Base-by-base conservation (phyloP, 2,797 vertebrate genomes). In the Acomys russatus region DNA sequence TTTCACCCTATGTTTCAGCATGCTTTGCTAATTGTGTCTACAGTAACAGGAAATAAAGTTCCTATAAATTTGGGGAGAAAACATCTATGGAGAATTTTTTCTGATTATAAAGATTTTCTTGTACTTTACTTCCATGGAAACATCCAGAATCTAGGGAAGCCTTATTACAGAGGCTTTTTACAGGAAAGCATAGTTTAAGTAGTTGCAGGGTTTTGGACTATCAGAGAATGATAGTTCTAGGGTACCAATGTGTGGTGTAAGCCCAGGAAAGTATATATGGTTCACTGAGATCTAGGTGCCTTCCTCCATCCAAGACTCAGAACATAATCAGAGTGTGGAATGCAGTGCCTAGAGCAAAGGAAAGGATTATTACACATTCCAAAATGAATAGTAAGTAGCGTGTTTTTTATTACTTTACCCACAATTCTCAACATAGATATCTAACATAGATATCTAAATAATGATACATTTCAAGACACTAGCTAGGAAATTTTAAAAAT, bases 181-280 rank as follows among this genome's bases (percentile, higher is more conserved):
- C 2, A 61, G 83, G 7, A 25, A 94, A 79, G 3, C 4, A 71
- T 6, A 61, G 17, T 61, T 64, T 12, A 49, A 33, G 8, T 38
- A 79, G 64, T 38, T 76, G 2, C 14, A 76, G 33, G n/a, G 3
- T 33, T 74, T 90, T 70, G n/a, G 14, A 59, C 83, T 64, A 93
- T 59, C 25, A 64, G 6, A 86, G 23, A 88, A 1, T 51, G 77
- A 11, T 56, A n/a, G 44, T 78, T 35, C 28, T 2, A 14, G 51
- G 3, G 3, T 5, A 3, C 3, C 70, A 74, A 87, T 38, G 20
- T 4, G 33, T 30, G 12, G 9, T 80, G 15, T 76, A 4, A 73
- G 0, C 8, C 0, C 6, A 76, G 18, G 6, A 10, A 44, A 38
- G n/a, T 6, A 38, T 9, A 59, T 20, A 18, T 6, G 30, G 6